Evolutionary conservation across 2,888 invertebrate genomes (phyloP).

Genomic region (Eilema griseolum): DNA sequence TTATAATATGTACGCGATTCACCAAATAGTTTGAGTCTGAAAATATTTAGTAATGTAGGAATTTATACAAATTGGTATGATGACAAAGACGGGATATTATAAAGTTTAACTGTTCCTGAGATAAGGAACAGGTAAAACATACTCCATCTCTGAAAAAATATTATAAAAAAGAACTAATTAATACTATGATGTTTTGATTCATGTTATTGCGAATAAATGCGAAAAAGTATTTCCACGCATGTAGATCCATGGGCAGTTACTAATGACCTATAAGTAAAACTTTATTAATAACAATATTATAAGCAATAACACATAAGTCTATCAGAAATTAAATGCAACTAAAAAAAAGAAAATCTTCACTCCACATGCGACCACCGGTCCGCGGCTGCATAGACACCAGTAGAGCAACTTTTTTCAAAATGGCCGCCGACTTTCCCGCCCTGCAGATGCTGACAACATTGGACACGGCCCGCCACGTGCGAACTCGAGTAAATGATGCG

Average conservation of each 20-base stretch:
- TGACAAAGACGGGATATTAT: too few species aligned
- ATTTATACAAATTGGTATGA: too few species aligned
- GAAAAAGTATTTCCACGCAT: neutral
- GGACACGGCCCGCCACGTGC: constrained; percentile 71
- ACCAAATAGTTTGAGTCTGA: too few species aligned
- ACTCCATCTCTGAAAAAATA: too few species aligned
- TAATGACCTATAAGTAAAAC: neutral
- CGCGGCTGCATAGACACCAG: constrained; percentile 58
- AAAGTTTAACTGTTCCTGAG: too few species aligned
- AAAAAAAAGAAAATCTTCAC: constrained; percentile 51
- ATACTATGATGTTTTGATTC: too few species aligned
- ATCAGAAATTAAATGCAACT: constrained; percentile 53
- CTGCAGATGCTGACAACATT: constrained; percentile 67
- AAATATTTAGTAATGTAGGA: too few species aligned
- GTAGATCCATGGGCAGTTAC: neutral
- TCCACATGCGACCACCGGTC: constrained; percentile 40
- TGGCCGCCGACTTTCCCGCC: constrained; percentile 73
- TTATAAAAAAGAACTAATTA: too few species aligned
- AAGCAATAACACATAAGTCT: constrained; percentile 49
- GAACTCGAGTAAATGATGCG: constrained; percentile 63
- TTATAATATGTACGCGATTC: neutral
- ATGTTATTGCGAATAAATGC: too few species aligned
- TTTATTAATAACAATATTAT: constrained; percentile 33
- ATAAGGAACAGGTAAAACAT: too few species aligned
- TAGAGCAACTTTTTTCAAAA: constrained; percentile 75